Evolutionary conservation across 2,888 invertebrate genomes (phyloP), one percentile per base, ranked within the genome.

Genomic region (Melanotus villosus): DNA sequence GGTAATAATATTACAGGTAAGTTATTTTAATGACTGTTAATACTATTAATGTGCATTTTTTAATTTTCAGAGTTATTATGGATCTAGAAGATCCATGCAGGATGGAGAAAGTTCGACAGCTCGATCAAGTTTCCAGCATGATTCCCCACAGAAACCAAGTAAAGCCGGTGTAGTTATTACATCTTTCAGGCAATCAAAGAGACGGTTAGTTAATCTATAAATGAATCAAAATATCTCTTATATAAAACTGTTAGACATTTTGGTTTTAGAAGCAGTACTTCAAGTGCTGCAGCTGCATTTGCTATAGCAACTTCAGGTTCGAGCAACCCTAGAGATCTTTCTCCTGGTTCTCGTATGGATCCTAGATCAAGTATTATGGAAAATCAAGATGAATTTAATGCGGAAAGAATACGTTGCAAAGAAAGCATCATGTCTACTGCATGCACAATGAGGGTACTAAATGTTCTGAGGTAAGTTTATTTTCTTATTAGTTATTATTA

Each of bases 111-210:
- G 80, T 3, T 82, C 83, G 30, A 88, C 89, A 5, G 87, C 89
- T 1, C 81, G 91, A 45, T 87, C 90, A 50, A 90, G 90, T 75
- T 89, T 91, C 79, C 89, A 89, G 77, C 87, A 87, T 65, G 89
- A 90, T 76, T 87, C 87, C 1, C 87, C 88, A 0, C 87, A 86
- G 74, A 87, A 88, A 77, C 86, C 87, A n/a, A 88, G 89, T 73
- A 93, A 93, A 84, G 95, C 94, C 1, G 96, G 96, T 0, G 95
- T 96, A 5, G 96, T 96, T 58, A 95, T 97, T 65, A 96, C 96
- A 1, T 96, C 96, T 1, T 95, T 93, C 78, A 87, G 96, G 56
- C 93, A 95, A 81, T 95, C 96, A 10, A 94, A 95, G 79, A 86
- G 97, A 83, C 92, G 96, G 94, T 95, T 75, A 65, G 12, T 60